Conservation (phyloP, 2,888 invertebrate species). For the Limnephilus marmoratus region DNA sequence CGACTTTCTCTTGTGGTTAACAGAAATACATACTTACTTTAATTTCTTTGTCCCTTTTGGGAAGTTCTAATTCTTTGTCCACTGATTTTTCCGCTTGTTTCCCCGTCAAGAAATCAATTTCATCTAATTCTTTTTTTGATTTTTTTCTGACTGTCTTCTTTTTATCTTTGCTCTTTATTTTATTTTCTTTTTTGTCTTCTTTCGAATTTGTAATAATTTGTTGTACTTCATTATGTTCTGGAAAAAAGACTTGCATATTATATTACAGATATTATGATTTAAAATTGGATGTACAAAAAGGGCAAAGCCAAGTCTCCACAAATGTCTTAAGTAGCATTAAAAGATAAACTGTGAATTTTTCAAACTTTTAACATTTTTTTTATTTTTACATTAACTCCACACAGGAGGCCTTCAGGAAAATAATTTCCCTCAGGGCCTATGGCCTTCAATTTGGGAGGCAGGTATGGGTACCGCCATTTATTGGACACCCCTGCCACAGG, state of each 20-base stretch:
- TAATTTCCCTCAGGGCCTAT: too few relatives aligned
- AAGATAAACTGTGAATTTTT: too few relatives aligned
- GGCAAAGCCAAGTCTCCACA: too few relatives aligned
- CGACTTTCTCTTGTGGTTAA: too few relatives aligned
- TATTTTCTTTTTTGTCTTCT: neutral
- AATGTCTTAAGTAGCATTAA: too few relatives aligned
- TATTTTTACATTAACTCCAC: too few relatives aligned
- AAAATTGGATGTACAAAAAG: too few relatives aligned
- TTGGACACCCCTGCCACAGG: too few relatives aligned
- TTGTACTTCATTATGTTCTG: neutral
- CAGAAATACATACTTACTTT: neutral
- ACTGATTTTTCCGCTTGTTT: neutral
- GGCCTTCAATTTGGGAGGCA: too few relatives aligned
- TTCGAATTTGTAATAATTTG: neutral
- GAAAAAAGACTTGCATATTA: neutral
- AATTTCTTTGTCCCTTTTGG: slow-evolving; percentile 20
- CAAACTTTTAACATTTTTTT: too few relatives aligned
- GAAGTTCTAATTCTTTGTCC: neutral
- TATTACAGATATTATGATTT: neutral
- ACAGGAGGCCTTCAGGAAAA: too few relatives aligned
- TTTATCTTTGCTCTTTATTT: neutral
- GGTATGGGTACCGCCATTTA: too few relatives aligned
- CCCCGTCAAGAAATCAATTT: neutral
- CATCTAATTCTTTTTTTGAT: neutral
- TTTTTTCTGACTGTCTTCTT: neutral